Conservation (phyloP, 1,140 invertebrate species). For the Homalodisca vitripennis region DNA sequence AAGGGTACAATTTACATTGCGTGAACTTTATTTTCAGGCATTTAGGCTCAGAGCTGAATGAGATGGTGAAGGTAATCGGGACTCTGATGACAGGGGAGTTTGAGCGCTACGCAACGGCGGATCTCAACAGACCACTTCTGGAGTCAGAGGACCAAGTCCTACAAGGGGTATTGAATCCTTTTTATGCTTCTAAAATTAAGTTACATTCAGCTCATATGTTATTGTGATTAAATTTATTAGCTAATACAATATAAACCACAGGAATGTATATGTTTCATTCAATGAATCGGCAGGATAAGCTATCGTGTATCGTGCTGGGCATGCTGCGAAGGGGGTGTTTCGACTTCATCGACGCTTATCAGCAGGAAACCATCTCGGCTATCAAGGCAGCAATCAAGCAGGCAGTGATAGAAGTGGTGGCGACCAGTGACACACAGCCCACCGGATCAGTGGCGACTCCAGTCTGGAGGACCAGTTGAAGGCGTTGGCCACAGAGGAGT, state of each 20-base stretch:
- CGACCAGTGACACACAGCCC: not conserved
- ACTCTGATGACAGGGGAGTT: constrained; percentile 97
- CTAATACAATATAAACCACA: too few species aligned
- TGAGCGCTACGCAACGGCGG: constrained; percentile 84
- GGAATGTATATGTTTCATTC: too few species aligned
- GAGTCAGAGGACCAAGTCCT: constrained; percentile 62
- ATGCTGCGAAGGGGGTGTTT: constrained; percentile 82
- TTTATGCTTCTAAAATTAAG: too few species aligned
- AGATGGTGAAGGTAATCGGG: constrained; percentile 95
- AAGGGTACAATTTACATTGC: too few species aligned
- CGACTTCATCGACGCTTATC: constrained; percentile 84
- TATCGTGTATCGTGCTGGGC: constrained; percentile 82
- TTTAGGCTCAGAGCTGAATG: constrained; percentile 91
- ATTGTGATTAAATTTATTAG: too few species aligned
- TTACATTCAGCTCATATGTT: too few species aligned
- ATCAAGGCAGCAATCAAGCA: constrained; percentile 85
- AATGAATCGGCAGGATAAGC: too few species aligned
- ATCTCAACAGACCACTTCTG: constrained; percentile 83
- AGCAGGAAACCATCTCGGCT: constrained; percentile 85
- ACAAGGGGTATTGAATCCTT: constrained; percentile 58
- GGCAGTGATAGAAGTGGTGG: constrained; percentile 69
- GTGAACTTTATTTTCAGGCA: constrained; percentile 76
- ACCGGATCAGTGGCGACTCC: constrained; percentile 46
- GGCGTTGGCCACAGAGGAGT: constrained; percentile 68
- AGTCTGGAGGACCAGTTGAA: constrained; percentile 54